phyloP scores from a whole-genome alignment of 2,888 invertebrate species.

The Acanthopleura granulata region DNA sequence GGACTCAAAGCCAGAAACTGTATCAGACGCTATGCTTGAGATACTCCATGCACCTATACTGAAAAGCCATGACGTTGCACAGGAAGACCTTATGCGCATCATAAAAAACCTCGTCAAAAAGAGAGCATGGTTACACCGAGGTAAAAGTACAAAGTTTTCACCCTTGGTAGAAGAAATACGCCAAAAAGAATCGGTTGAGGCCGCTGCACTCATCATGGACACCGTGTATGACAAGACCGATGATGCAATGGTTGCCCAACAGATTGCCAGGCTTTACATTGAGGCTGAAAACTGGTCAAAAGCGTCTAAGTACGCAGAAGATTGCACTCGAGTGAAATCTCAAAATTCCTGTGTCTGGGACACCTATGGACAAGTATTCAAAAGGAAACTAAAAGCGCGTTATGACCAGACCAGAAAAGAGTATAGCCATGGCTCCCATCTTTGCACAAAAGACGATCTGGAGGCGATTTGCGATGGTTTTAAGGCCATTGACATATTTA shows the following conservation, averaged over 20 bases:
- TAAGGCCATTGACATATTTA: background rate
- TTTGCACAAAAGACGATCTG: background rate
- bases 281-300: conserved; percentile 37
- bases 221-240: conserved; percentile 39
- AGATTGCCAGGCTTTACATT: conserved; percentile 48
- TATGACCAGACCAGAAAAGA: background rate
- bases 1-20: conserved; percentile 18
- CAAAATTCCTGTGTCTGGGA: conserved; percentile 49
- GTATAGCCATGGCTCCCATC: background rate
- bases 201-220: conserved; percentile 36
- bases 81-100: conserved; percentile 33
- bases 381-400: conserved; percentile 30
- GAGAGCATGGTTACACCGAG: conserved; percentile 32
- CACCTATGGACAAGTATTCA: conserved; percentile 48
- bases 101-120: conserved; percentile 40
- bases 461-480: background rate
- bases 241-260: conserved; percentile 53
- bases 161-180: conserved; percentile 42
- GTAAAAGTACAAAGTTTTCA: conserved; percentile 42
- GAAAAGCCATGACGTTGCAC: conserved; percentile 24
- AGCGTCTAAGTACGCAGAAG: conserved; percentile 40
- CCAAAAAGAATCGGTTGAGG: conserved; percentile 32
- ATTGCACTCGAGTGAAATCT: conserved; percentile 31
- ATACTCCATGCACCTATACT: conserved; percentile 35
- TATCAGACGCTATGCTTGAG: conserved; percentile 36